Conservation (phyloP, 2,888 invertebrate species). For the Chymomyza fuscimana region DNA sequence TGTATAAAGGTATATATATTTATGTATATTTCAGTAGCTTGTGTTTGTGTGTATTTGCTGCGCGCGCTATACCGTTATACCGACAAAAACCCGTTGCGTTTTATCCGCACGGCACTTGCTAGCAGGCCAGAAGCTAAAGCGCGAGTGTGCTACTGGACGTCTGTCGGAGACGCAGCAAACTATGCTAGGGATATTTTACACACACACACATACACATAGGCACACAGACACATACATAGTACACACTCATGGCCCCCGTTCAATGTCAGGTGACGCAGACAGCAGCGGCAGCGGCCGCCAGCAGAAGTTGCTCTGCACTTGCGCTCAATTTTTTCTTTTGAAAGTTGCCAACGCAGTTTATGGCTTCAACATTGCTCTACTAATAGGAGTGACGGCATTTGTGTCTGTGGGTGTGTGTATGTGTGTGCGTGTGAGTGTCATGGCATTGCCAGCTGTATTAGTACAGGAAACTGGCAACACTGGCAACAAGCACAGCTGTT, state of each 20-base stretch:
- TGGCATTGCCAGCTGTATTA: constrained; percentile 54
- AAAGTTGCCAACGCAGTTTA: constrained; percentile 49
- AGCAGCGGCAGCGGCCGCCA: constrained; percentile 28
- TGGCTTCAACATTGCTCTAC: constrained; percentile 44
- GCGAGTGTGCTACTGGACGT: constrained; percentile 60
- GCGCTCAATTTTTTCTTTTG: constrained; percentile 60
- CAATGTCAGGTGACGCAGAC: constrained; percentile 76
- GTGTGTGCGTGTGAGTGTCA: constrained; percentile 7
- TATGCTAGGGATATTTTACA: constrained; percentile 59
- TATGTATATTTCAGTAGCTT: constrained; percentile 29
- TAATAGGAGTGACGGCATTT: constrained; percentile 55
- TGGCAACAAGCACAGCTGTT: constrained; percentile 60
- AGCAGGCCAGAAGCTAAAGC: constrained; percentile 68
- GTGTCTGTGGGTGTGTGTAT: not conserved
- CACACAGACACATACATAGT: not conserved
- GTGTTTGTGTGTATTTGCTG: constrained; percentile 34
- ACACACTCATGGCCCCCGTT: constrained; percentile 61
- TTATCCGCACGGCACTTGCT: constrained; percentile 68
- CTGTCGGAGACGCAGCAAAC: constrained; percentile 37
- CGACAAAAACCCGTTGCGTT: constrained; percentile 36
- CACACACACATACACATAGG: not conserved
- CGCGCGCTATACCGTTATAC: constrained; percentile 47
- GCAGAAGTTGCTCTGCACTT: constrained; percentile 64
- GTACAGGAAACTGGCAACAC: constrained; percentile 46
- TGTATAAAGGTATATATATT: constrained; percentile 10